Evolutionary conservation across 2,797 vertebrate species (phyloP).

Genomic region (Valencia hispanica): DNA sequence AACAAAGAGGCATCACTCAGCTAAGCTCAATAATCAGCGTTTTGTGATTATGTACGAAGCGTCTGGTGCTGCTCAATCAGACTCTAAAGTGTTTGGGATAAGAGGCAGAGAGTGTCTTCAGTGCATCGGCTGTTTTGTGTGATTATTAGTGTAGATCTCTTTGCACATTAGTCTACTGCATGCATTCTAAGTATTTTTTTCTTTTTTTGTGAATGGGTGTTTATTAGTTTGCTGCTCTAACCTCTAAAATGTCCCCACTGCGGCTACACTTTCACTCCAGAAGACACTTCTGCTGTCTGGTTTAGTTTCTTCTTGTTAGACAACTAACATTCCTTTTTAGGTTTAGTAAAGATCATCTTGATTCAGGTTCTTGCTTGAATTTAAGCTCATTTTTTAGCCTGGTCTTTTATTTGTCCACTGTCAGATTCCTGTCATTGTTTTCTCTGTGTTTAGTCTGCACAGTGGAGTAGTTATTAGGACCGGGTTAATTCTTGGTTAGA

Average conservation of each 20-base stretch:
- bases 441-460: background rate
- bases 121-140: background rate
- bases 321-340: background rate
- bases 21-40: slow-evolving; percentile 39
- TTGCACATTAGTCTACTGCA: background rate
- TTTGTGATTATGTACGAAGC: slow-evolving; percentile 66
- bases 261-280: background rate
- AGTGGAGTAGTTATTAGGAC: background rate
- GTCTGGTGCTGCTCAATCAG: slow-evolving; percentile 55
- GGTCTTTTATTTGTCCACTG: background rate
- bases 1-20: slow-evolving; percentile 29
- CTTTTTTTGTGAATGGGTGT: background rate
- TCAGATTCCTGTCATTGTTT: background rate
- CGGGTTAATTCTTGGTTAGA: too few species aligned
- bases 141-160: background rate
- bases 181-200: background rate
- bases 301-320: background rate
- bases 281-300: background rate
- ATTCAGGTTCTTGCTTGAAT: too few species aligned
- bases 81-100: slow-evolving; percentile 37
- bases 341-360: background rate
- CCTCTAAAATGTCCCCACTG: background rate
- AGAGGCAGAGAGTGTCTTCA: slow-evolving; percentile 25
- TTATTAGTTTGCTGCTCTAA: background rate
- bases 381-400: background rate